Evolutionary conservation across 2,113 vertebrate genomes (phyloP).

Genomic region (Nannobrachium achirus): DNA sequence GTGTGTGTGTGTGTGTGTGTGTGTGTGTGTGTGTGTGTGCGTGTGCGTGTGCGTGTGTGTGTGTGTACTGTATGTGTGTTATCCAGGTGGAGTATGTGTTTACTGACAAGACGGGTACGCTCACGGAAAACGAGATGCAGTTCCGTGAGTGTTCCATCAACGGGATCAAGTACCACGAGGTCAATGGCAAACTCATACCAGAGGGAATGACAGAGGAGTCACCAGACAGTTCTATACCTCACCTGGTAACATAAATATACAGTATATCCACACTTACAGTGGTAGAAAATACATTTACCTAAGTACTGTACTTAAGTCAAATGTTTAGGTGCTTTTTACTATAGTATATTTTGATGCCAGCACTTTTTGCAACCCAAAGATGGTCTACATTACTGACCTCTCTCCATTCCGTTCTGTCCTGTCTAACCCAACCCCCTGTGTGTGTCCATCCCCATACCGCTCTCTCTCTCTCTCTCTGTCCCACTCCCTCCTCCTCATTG

Average conservation of each 20-base stretch:
- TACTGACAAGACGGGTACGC: conserved; percentile 96
- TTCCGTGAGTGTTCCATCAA: conserved; percentile 97
- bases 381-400: too few relatives aligned
- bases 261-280: too few relatives aligned
- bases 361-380: too few relatives aligned
- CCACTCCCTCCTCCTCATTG: neutral
- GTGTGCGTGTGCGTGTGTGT: too few relatives aligned
- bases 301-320: too few relatives aligned
- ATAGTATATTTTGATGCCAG: too few relatives aligned
- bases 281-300: too few relatives aligned
- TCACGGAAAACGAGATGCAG: conserved; percentile 99
- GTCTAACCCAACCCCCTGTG: too few relatives aligned
- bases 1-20: neutral
- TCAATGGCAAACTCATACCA: conserved; percentile 90
- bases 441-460: neutral
- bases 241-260: conserved; percentile 76
- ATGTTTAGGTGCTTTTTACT: too few relatives aligned
- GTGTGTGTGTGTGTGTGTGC: conserved; percentile 7
- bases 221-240: conserved; percentile 79
- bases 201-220: conserved; percentile 90
- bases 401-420: too few relatives aligned
- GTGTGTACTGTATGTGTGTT: too few relatives aligned
- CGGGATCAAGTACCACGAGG: conserved; percentile 94
- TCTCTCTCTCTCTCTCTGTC: conserved; percentile 6
- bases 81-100: conserved; percentile 97